phyloP scores from a whole-genome alignment of 2,888 invertebrate genomes.

The Galerucella calmariensis region DNA sequence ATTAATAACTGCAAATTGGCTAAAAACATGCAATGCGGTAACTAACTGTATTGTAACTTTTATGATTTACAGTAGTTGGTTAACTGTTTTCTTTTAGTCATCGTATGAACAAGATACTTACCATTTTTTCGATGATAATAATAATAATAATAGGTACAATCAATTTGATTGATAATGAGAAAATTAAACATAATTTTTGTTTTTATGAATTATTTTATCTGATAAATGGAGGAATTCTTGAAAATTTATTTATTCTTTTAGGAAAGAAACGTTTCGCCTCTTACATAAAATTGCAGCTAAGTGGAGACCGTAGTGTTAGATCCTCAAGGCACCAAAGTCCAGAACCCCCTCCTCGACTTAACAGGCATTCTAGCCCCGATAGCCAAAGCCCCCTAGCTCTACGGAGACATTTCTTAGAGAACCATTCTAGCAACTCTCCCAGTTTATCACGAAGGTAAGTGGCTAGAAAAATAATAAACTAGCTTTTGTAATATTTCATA shows the following conservation, averaged over 20 bases:
- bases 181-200: background rate
- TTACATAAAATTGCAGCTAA: conserved; percentile 83
- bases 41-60: no score
- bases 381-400: conserved; percentile 68
- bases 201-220: background rate
- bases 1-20: no score
- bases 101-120: no score
- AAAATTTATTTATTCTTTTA: conserved; percentile 43
- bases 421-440: conserved; percentile 66
- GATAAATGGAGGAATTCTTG: background rate
- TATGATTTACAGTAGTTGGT: no score
- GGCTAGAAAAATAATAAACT: background rate
- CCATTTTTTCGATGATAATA: no score
- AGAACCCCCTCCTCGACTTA: conserved; percentile 70
- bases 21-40: no score
- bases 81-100: no score
- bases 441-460: conserved; percentile 68
- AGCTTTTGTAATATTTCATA: background rate
- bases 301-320: conserved; percentile 65
- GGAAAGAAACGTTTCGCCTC: conserved; percentile 83
- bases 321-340: conserved; percentile 69
- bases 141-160: no score
- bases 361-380: conserved; percentile 59
- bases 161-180: background rate
- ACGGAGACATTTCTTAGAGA: conserved; percentile 71